Evolutionary conservation across 1,140 invertebrate genomes (phyloP), one percentile per base, ranked within the genome.

Genomic region (Popillia japonica): DNA sequence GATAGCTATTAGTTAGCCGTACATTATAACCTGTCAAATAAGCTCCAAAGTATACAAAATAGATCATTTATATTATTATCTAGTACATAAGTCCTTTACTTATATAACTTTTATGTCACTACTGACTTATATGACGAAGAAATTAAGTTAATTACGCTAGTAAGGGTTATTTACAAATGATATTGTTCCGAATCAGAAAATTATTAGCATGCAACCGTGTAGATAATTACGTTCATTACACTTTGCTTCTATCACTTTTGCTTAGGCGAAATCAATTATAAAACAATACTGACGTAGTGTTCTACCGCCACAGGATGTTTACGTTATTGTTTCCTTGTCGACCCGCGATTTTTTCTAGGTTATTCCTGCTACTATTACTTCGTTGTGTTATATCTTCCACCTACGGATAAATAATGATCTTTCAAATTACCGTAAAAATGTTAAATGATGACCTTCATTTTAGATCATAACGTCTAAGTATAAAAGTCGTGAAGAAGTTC

Each of bases 401-500:
- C 17, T 55, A 17, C 11, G 48, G 17, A 55, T 17, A 55, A 55
- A n/a, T 55, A 14, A n/a, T 55, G 48, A 55, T 55, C 48, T 55
- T 34, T 34, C 48, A 14, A 55, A 55, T 55, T 55, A 55, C 48
- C 48, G 48, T 17, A 55, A 55, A 55, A 55, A 55, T 55, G 48
- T 14, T 55, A 55, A 55, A n/a, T n/a, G 48, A 17, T 17, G 48
- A 55, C 48, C 48, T 55, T 55, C 48, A 17, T 7, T 17, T 55
- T 17, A 17, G 48, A 55, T 17, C n/a, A 55, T 17, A 55, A 55
- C 48, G 14, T 7, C 48, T 55, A 34, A 34, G 27, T 34, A 55
- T 55, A 55, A 55, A 55, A 55, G 48, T 55, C 48, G 48, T 55
- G 48, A 55, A 55, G 48, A 55, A 55, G 14, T 55, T 55, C 48